Evolutionary conservation across 2,797 vertebrate genomes (phyloP).

Genomic region (Pyrrhura leucotis): DNA sequence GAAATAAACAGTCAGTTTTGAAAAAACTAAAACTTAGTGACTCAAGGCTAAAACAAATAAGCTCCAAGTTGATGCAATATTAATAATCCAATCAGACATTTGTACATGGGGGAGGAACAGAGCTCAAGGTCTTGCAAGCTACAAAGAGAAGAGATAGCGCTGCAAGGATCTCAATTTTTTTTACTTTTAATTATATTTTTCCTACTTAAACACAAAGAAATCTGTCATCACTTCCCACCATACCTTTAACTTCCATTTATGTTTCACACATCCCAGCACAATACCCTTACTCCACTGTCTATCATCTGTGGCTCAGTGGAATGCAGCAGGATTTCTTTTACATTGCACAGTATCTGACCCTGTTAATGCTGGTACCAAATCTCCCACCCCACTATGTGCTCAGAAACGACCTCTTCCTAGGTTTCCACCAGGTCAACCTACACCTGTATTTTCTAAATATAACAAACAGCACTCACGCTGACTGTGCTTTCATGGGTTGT

Average conservation of each 20-base stretch:
- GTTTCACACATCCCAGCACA: background rate
- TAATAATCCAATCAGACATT: slow-evolving; percentile 71
- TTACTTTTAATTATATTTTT: background rate
- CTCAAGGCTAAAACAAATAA: slow-evolving; percentile 49
- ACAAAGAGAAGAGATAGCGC: slow-evolving; percentile 29
- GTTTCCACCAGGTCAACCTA: background rate
- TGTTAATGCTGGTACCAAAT: background rate
- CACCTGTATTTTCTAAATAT: background rate
- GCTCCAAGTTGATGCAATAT: slow-evolving; percentile 71
- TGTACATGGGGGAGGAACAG: slow-evolving; percentile 68
- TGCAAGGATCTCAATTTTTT: background rate
- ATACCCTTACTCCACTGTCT: background rate
- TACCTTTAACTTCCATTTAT: background rate
- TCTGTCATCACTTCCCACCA: background rate
- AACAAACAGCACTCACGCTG: background rate
- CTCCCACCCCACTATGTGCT: background rate
- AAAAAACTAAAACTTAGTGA: slow-evolving; percentile 49
- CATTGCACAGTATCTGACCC: background rate
- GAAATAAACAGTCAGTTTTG: slow-evolving; percentile 13
- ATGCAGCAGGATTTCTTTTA: background rate
- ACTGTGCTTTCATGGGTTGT: background rate
- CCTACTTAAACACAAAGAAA: background rate
- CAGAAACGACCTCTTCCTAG: background rate
- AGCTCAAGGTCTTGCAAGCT: slow-evolving; percentile 69
- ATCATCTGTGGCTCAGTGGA: background rate